Percentiles rank a stretch among this genome's conserved stretches.
Evolutionary conservation across 1,140 invertebrate genomes (phyloP).

Genomic region (Trichonephila clavipes): DNA sequence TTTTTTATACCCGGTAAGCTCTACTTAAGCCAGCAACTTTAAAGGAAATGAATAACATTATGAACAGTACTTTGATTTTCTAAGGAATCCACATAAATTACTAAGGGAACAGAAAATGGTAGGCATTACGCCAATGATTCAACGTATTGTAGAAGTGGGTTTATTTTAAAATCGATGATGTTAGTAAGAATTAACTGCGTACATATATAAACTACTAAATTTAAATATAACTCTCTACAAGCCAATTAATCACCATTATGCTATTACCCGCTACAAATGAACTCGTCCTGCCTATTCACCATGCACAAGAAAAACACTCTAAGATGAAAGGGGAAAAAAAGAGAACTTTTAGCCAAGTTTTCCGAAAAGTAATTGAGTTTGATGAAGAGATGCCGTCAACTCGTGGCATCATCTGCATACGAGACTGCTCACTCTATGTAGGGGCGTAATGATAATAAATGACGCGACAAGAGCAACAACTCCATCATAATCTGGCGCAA

Average conservation of each 20-base stretch:
- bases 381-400: neutral
- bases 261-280: neutral
- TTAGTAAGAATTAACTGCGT: no score
- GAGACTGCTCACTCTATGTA: neutral
- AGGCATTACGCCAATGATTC: no score
- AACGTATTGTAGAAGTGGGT: no score
- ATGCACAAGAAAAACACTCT: neutral
- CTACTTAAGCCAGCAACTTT: no score
- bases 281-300: neutral
- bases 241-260: neutral
- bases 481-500: slow-evolving; percentile 46
- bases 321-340: neutral
- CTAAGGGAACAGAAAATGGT: no score
- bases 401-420: neutral
- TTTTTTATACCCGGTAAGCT: no score
- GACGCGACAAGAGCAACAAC: slow-evolving; percentile 26
- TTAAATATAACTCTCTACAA: neutral
- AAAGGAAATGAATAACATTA: no score
- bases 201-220: no score
- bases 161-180: no score
- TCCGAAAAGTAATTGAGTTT: slow-evolving; percentile 32
- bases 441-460: slow-evolving; percentile 45
- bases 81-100: no score
- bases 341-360: neutral
- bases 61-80: no score